Percentiles rank a stretch among this genome's conserved stretches.
Conservation (phyloP, 2,888 invertebrate species). For the Dynastes grantii region DNA sequence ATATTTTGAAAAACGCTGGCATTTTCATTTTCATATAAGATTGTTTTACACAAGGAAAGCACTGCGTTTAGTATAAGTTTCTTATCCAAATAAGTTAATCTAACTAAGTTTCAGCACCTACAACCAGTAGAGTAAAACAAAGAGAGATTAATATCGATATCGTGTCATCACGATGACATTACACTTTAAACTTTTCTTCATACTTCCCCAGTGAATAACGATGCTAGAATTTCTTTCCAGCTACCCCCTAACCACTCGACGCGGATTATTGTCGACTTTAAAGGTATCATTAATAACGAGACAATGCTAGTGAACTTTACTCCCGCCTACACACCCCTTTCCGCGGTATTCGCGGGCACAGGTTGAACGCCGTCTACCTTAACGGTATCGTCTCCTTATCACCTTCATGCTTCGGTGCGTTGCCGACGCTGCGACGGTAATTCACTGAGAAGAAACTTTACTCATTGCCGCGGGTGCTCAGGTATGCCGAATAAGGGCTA, state of each 20-base stretch:
- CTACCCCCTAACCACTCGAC: slow-evolving; percentile 7
- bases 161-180: slow-evolving; percentile 29
- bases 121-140: neutral
- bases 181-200: slow-evolving; percentile 35
- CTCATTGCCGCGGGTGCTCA: slow-evolving; percentile 63
- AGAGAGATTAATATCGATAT: slow-evolving; percentile 19
- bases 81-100: too few species aligned
- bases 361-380: slow-evolving; percentile 55
- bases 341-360: slow-evolving; percentile 12
- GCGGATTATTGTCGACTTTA: slow-evolving; percentile 43
- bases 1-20: too few species aligned
- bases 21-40: too few species aligned
- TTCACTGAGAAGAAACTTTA: slow-evolving; percentile 63
- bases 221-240: neutral
- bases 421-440: slow-evolving; percentile 61
- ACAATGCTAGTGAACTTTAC: slow-evolving; percentile 44
- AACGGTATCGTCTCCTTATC: slow-evolving; percentile 65
- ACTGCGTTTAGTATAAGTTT: too few species aligned
- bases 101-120: too few species aligned
- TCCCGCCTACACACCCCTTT: slow-evolving; percentile 9
- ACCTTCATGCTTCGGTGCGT: slow-evolving; percentile 68
- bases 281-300: slow-evolving; percentile 51
- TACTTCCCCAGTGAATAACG: slow-evolving; percentile 47
- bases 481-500: slow-evolving; percentile 62
- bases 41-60: too few species aligned